A percentile compares a stretch with the other conserved stretches of the same genome.
Conservation (phyloP, 2,888 invertebrate genomes). For the Pasiphila rectangulata region DNA sequence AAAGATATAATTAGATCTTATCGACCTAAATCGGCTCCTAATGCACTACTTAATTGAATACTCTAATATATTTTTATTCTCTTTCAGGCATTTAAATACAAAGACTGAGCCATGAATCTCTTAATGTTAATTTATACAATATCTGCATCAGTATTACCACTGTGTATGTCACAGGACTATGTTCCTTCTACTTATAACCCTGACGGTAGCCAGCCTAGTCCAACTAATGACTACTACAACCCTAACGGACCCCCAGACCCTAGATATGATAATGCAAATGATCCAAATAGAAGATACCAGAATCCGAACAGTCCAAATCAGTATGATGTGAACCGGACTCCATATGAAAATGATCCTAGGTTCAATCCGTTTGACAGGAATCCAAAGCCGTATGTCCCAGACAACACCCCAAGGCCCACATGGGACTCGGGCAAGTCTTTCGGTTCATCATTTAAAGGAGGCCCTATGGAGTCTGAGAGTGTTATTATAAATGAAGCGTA, state of each 20-base stretch:
- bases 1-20: conserved; percentile 33
- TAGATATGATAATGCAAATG: conserved; percentile 66
- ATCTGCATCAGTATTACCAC: conserved; percentile 45
- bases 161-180: conserved; percentile 63
- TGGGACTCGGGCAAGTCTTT: conserved; percentile 60
- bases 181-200: conserved; percentile 61
- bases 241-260: conserved; percentile 40
- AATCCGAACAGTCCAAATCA: conserved; percentile 38
- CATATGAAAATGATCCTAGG: conserved; percentile 46
- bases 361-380: conserved; percentile 48
- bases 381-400: conserved; percentile 37
- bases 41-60: too few relatives aligned
- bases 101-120: conserved; percentile 75
- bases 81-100: conserved; percentile 49
- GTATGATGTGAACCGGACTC: conserved; percentile 42
- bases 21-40: conserved; percentile 22
- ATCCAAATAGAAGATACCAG: conserved; percentile 52
- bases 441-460: conserved; percentile 48
- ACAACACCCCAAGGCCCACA: conserved; percentile 52
- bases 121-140: conserved; percentile 45
- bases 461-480: conserved; percentile 67
- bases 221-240: conserved; percentile 61
- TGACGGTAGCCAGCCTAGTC: conserved; percentile 50
- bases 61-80: conserved; percentile 19
- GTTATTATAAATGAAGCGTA: conserved; percentile 80